Evolutionary conservation across 2,888 invertebrate genomes (phyloP).

Genomic region (Serripes groenlandicus): DNA sequence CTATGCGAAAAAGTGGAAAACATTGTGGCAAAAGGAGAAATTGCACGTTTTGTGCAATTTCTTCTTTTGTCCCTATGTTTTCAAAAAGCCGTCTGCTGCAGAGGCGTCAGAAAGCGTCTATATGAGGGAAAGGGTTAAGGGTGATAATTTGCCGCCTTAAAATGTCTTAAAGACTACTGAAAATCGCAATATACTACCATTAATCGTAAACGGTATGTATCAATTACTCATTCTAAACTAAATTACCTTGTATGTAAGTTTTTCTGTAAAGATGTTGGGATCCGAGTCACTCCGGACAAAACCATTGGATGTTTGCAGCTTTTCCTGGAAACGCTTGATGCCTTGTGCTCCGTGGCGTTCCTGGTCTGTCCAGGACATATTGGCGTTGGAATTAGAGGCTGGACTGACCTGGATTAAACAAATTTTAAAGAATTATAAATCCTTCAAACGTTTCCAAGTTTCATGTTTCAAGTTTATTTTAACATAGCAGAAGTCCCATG

Average conservation of each 20-base stretch:
- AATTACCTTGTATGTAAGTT: conserved; percentile 79
- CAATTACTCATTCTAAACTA: no score
- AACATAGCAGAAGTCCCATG: no score
- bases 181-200: no score
- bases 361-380: conserved; percentile 61
- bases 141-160: no score
- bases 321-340: conserved; percentile 79
- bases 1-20: no score
- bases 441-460: no score
- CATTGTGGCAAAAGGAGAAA: background rate
- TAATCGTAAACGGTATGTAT: no score
- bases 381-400: conserved; percentile 33
- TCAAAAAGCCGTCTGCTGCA: no score
- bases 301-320: conserved; percentile 79
- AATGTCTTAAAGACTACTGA: no score
- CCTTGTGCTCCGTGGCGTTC: conserved; percentile 60
- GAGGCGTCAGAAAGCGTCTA: background rate
- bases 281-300: conserved; percentile 81
- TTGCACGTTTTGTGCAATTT: background rate
- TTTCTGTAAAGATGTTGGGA: conserved; percentile 74
- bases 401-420: conserved; percentile 37
- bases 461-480: no score
- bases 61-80: background rate
- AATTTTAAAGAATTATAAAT: no score
- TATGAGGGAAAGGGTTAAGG: background rate